phyloP scores from a whole-genome alignment of 1,140 invertebrate species.

The Microplitis demolitor region DNA sequence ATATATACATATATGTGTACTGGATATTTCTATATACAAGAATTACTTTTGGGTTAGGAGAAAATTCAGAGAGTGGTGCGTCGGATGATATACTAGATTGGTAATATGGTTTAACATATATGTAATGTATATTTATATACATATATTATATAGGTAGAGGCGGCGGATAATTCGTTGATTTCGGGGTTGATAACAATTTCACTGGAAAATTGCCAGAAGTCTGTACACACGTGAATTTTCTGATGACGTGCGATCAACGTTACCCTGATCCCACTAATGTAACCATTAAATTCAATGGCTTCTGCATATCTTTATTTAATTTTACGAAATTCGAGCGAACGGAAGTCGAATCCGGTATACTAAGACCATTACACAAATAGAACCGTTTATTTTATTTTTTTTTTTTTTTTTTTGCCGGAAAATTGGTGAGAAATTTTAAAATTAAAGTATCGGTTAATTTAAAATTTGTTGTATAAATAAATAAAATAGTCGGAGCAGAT shows the following conservation, averaged over 20 bases:
- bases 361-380: too few species aligned
- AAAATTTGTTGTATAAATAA: too few species aligned
- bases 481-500: too few species aligned
- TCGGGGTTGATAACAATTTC: slow-evolving; percentile 11
- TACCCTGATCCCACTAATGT: slow-evolving; percentile 4
- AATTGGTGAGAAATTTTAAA: too few species aligned
- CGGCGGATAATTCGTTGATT: slow-evolving; percentile 34
- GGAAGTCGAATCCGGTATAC: too few species aligned
- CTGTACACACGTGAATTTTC: neutral
- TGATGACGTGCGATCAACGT: neutral
- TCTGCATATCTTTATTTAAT: neutral
- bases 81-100: slow-evolving; percentile 25
- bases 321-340: too few species aligned
- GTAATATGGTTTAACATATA: slow-evolving; percentile 32
- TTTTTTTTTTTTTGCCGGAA: too few species aligned
- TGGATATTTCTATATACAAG: neutral
- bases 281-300: neutral
- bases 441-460: too few species aligned
- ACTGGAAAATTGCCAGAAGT: slow-evolving; percentile 17
- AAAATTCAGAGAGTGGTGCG: neutral
- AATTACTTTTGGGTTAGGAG: neutral
- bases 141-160: too few species aligned
- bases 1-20: neutral
- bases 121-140: neutral
- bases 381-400: too few species aligned